A percentile compares a stretch with the other conserved stretches of the same genome.
Conservation (phyloP, 2,113 vertebrate genomes). For the Tachycineta bicolor region DNA sequence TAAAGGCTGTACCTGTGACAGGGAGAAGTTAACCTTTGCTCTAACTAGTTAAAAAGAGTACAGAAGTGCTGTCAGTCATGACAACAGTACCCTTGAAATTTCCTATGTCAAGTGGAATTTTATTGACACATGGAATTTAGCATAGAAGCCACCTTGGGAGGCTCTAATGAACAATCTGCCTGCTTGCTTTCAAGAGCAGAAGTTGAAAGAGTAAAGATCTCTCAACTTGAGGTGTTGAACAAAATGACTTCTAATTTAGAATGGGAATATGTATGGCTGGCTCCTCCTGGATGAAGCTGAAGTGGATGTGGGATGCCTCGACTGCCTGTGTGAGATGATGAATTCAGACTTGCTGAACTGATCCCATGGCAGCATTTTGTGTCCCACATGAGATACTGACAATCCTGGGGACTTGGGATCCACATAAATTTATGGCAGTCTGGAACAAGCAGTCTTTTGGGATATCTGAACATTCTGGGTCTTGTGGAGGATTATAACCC, state of each 20-base stretch:
- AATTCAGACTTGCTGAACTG: rapidly evolving
- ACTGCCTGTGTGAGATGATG: neutral
- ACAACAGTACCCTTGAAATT: neutral
- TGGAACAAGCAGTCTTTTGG: neutral
- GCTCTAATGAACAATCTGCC: neutral
- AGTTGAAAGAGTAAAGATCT: neutral
- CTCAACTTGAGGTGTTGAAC: neutral
- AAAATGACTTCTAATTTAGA: neutral
- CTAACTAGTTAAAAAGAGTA: neutral
- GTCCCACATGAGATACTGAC: neutral
- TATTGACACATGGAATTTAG: neutral
- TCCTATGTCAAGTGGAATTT: neutral
- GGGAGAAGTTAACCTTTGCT: constrained; percentile 4
- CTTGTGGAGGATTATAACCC: neutral
- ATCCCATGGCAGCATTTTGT: neutral
- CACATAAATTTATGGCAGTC: neutral
- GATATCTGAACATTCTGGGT: neutral
- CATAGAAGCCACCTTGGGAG: neutral
- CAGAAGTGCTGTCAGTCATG: neutral
- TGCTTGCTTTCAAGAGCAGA: neutral
- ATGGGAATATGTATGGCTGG: neutral
- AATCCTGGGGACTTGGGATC: neutral
- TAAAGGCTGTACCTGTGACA: neutral
- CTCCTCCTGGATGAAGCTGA: neutral
- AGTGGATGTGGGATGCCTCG: neutral